Percentiles rank a stretch among this genome's conserved stretches.
These are phyloP conservation scores for Phanerotoma sp. DNA, from an alignment of 2,888 invertebrate genomes.

Conservation along the genomic window DNA sequence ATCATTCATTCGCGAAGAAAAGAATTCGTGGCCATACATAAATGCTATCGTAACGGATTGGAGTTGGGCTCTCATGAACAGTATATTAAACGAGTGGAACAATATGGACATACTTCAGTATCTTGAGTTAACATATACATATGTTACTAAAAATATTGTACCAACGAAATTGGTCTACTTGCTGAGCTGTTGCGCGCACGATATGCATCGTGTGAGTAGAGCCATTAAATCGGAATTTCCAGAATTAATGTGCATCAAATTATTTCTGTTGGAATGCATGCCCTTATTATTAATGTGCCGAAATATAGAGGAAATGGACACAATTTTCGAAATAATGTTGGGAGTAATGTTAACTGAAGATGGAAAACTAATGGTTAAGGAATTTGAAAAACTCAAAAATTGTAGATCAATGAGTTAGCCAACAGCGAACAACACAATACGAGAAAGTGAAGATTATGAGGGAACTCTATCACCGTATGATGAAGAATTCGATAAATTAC, in stretches of 20 bases:
- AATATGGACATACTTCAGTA: background rate
- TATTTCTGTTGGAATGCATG: background rate
- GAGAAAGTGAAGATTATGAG: no score
- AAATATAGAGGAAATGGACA: background rate
- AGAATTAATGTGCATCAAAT: background rate
- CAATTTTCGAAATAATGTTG: no score
- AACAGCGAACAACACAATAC: background rate
- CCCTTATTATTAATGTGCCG: background rate
- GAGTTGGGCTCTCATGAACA: constrained; percentile 6
- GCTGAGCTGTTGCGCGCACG: background rate
- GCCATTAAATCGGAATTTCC: background rate
- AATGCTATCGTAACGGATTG: constrained; percentile 1
- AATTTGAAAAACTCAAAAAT: background rate
- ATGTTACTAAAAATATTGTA: background rate
- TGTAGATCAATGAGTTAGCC: background rate
- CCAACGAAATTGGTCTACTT: background rate
- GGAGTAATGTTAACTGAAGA: no score
- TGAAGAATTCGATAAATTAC: background rate
- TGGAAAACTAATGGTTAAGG: background rate
- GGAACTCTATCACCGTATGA: no score
- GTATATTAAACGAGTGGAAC: constrained; percentile 5
- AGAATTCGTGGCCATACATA: background rate
- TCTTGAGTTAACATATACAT: background rate
- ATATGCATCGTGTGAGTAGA: background rate
- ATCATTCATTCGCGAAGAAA: background rate